A percentile compares a stretch with the other conserved stretches of the same genome.
Evolutionary conservation across 2,113 vertebrate species (phyloP).

Genomic region (Crotalus tigris): DNA sequence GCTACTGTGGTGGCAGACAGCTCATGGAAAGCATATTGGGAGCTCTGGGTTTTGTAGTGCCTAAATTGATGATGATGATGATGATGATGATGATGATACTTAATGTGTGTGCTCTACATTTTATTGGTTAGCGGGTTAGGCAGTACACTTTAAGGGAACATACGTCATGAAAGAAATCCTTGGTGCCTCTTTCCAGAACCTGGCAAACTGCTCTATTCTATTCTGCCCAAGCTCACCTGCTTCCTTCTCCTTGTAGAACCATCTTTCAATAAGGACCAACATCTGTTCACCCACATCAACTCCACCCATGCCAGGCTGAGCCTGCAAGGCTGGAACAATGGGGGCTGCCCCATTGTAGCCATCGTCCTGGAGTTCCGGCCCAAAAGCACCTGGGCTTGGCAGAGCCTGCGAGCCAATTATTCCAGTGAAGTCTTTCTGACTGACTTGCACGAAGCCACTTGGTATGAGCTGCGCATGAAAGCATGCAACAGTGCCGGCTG

Average conservation of each 20-base stretch:
- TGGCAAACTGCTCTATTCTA: background rate
- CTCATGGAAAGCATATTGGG: background rate
- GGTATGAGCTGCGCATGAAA: conserved; percentile 98
- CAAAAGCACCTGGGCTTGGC: conserved; percentile 94
- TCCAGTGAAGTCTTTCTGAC: conserved; percentile 90
- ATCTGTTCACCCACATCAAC: conserved; percentile 96
- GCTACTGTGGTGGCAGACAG: background rate
- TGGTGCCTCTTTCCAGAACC: background rate
- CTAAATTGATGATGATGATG: background rate
- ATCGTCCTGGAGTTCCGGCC: conserved; percentile 92
- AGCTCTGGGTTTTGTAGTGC: background rate
- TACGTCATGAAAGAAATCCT: background rate
- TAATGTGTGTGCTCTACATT: background rate
- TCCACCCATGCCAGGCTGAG: conserved; percentile 93
- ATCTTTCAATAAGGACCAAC: conserved; percentile 96
- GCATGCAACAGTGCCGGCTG: conserved; percentile 98
- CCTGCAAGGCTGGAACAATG: conserved; percentile 95
- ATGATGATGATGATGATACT: background rate
- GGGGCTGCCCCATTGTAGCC: conserved; percentile 91
- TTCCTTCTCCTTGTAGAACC: conserved; percentile 74
- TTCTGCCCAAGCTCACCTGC: background rate
- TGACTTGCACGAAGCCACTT: conserved; percentile 92
- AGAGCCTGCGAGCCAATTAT: conserved; percentile 87
- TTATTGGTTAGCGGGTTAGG: background rate
- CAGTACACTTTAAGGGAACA: background rate